phyloP scores from a whole-genome alignment of 2,113 vertebrate species.

The Psittacula cyanocephala region DNA sequence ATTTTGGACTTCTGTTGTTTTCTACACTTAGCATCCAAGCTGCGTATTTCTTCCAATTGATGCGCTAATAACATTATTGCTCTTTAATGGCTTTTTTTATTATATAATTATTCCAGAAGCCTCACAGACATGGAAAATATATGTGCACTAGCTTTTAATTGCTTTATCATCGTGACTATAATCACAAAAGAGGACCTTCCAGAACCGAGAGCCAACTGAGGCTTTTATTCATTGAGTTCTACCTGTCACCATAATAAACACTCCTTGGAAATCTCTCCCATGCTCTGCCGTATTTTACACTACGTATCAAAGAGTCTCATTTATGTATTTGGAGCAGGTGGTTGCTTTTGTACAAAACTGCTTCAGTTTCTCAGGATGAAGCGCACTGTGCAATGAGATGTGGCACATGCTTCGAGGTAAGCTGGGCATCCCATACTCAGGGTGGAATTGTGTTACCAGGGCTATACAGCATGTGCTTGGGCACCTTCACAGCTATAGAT shows the following conservation, averaged over 20 bases:
- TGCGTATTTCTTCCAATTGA: neutral
- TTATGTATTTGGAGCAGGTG: neutral
- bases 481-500: neutral
- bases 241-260: neutral
- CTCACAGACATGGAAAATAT: constrained; percentile 6
- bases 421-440: neutral
- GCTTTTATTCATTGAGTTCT: neutral
- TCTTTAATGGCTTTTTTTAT: constrained; percentile 32
- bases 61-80: constrained; percentile 27
- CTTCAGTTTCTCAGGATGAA: neutral
- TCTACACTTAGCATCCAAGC: neutral
- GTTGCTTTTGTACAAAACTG: neutral
- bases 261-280: neutral
- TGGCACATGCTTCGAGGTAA: fast-evolving
- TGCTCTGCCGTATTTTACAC: neutral
- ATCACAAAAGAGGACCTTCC: constrained; percentile 31
- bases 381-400: fast-evolving
- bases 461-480: fast-evolving
- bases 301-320: neutral
- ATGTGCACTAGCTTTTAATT: constrained; percentile 23
- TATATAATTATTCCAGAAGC: constrained; percentile 32
- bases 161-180: constrained; percentile 29
- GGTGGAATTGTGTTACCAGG: neutral
- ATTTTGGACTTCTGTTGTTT: neutral
- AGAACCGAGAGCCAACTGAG: neutral